Base-by-base conservation (phyloP, 1,140 invertebrate species). In the Vanessa atalanta region DNA sequence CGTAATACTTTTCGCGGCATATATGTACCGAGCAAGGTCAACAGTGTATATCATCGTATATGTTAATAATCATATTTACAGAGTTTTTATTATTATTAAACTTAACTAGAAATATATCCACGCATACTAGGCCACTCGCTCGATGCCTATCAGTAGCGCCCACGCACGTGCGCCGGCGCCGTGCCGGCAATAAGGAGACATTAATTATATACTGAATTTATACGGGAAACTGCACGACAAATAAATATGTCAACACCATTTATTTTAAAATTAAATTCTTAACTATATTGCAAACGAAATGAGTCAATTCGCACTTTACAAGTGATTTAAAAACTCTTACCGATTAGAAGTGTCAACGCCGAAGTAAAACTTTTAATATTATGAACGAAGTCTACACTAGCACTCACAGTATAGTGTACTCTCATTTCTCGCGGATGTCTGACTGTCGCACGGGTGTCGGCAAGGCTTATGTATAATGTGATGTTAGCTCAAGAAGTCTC, bases 181-280 rank as follows among this genome's bases (percentile, higher is more conserved):
- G 37, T 31, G 47, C 16, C 37, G 43, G 50, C 26, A 13, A 15
- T 3, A 16, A 23, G 11, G 31, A 23, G 43, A 47, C 47, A 50
- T 23, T 51, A 53, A 71, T 51, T 51, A 50, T 6, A 63, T 70
- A 53, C 61, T 64, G 14, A 47, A 48, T 61, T 51, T 48, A 12
- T 13, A 9, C 20, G 53, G 53, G 50, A 53, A 53, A 57, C 53
- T 64, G 60, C 47, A 5, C 53, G 31, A 73, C 57, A 50, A 20
- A 8, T 63, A 51, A 73, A 73, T 69, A 61, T 69, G 23, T 73
- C 65, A 57, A 57, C 72, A 43, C 55, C 57, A n/a, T 57, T 57
- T 23, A 57, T 23, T 31, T 61, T 61, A 9, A 61, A 51, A 66
- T 13, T 51, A 26, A 51, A 50, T 53, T 51, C 43, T 71, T 64